phyloP scores from a whole-genome alignment of 2,797 vertebrate species.

The Bovichtus diacanthus region DNA sequence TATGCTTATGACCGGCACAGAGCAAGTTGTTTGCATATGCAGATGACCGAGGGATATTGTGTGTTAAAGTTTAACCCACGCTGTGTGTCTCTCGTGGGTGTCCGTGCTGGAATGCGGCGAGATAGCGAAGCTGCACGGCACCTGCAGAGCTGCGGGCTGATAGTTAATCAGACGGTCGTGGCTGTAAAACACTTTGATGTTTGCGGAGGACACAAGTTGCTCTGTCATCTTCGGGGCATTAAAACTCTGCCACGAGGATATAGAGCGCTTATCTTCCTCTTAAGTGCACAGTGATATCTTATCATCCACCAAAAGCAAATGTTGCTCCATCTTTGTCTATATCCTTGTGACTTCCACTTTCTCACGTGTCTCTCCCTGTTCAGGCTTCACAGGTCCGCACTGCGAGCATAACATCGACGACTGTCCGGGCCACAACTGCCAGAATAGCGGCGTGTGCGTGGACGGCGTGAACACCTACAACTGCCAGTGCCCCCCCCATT shows the following conservation, averaged over 20 bases:
- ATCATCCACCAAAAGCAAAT: conserved; percentile 52
- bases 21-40: conserved; percentile 31
- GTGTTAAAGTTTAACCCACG: conserved; percentile 76
- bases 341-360: no score
- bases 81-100: conserved; percentile 59
- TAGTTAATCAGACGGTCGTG: conserved; percentile 66
- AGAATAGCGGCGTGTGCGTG: conserved; percentile 93
- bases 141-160: conserved; percentile 64
- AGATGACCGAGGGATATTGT: conserved; percentile 45
- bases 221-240: conserved; percentile 42
- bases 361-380: conserved; percentile 23
- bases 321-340: neutral
- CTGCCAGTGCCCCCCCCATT: conserved; percentile 93
- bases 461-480: conserved; percentile 98
- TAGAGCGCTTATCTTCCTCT: conserved; percentile 41
- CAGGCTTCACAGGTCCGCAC: conserved; percentile 92
- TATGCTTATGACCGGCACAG: neutral
- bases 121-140: conserved; percentile 52
- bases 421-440: conserved; percentile 92
- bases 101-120: conserved; percentile 61
- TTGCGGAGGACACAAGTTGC: conserved; percentile 30
- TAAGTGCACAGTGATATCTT: conserved; percentile 34
- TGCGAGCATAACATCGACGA: conserved; percentile 96
- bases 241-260: conserved; percentile 52
- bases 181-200: conserved; percentile 77